phyloP scores from a whole-genome alignment of 2,888 invertebrate species.

The Poecilus cupreus region DNA sequence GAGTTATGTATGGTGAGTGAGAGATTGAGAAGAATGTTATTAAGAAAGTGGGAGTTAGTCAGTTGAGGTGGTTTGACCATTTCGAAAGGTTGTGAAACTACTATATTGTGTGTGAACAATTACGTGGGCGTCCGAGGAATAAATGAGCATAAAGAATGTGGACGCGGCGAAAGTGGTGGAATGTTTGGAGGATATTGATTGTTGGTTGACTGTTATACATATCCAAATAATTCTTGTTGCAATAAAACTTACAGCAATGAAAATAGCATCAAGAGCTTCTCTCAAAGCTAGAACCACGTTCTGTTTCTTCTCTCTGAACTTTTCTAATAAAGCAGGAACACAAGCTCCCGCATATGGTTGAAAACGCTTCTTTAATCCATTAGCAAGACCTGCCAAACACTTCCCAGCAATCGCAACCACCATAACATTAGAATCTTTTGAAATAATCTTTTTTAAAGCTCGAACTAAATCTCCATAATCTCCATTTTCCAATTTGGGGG shows the following conservation, averaged over 20 bases:
- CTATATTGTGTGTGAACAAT: too few relatives aligned
- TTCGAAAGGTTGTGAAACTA: too few relatives aligned
- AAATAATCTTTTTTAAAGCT: constrained; percentile 82
- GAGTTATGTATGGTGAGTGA: too few relatives aligned
- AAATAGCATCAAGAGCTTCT: constrained; percentile 94
- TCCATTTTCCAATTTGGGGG: constrained; percentile 91
- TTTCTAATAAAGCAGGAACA: constrained; percentile 88
- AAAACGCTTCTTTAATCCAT: constrained; percentile 91
- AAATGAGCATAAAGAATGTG: not conserved
- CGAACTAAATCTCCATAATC: constrained; percentile 94
- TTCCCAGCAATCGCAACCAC: constrained; percentile 91
- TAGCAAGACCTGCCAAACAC: constrained; percentile 87
- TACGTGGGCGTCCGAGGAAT: too few relatives aligned
- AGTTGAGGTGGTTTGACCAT: too few relatives aligned
- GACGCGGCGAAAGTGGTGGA: not conserved
- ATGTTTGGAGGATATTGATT: too few relatives aligned
- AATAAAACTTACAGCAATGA: constrained; percentile 79
- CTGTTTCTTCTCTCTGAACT: constrained; percentile 97
- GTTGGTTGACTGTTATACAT: too few relatives aligned
- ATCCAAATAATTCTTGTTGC: too few relatives aligned
- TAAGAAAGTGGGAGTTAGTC: too few relatives aligned
- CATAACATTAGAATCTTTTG: constrained; percentile 96
- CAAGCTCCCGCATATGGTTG: constrained; percentile 87
- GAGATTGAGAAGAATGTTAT: too few relatives aligned
- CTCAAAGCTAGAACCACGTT: constrained; percentile 90